Conservation (phyloP, 2,888 invertebrate genomes). For the Clepsis dumicolana region DNA sequence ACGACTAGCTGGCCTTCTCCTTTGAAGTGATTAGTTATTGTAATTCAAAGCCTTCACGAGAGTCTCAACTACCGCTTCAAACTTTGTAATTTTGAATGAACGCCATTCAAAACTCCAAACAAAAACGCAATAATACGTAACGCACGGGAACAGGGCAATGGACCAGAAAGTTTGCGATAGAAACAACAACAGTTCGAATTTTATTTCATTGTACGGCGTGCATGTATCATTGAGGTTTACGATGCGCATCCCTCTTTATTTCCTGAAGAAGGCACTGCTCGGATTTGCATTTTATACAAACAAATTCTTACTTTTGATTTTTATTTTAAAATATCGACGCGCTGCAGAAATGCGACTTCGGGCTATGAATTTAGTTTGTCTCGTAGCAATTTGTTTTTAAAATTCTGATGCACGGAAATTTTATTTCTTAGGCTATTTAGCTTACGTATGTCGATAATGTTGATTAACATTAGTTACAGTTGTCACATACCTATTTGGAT, state of each 20-base stretch:
- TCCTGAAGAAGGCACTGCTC: constrained; percentile 56
- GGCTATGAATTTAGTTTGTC: background rate
- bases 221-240: constrained; percentile 78
- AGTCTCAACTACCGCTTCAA: too few relatives aligned
- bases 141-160: constrained; percentile 54
- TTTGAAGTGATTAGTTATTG: too few relatives aligned
- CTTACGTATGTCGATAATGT: background rate
- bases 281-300: constrained; percentile 58
- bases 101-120: constrained; percentile 9
- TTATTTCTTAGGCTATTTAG: background rate
- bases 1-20: too few relatives aligned
- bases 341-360: too few relatives aligned
- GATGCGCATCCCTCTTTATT: constrained; percentile 75
- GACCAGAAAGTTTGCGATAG: constrained; percentile 65
- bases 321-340: constrained; percentile 40
- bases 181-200: constrained; percentile 65
- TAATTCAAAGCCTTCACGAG: too few relatives aligned
- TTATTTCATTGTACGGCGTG: constrained; percentile 73
- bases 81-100: too few relatives aligned
- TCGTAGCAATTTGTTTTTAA: background rate
- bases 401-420: background rate
- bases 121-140: constrained; percentile 22
- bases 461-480: too few relatives aligned
- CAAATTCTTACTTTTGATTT: constrained; percentile 56
- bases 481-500: too few relatives aligned